Conservation (phyloP, 2,113 vertebrate genomes). For the Conger conger region DNA sequence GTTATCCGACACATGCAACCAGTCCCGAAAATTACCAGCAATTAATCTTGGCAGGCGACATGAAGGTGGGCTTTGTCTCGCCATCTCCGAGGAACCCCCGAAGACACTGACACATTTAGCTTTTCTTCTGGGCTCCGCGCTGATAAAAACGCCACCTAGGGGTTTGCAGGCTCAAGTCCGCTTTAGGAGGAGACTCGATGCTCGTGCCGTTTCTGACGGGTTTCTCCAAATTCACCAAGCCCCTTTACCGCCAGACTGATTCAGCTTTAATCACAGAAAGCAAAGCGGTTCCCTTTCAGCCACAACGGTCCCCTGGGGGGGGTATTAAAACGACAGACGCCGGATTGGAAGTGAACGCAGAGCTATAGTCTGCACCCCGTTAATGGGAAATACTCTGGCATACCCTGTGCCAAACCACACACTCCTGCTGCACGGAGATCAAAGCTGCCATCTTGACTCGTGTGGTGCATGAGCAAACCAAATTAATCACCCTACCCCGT, state of each 20-base stretch:
- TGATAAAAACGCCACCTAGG: background rate
- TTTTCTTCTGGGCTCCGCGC: background rate
- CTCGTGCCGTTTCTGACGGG: constrained; percentile 43
- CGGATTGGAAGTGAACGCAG: background rate
- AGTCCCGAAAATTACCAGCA: background rate
- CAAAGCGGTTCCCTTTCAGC: constrained; percentile 35
- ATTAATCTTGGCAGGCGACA: constrained; percentile 13
- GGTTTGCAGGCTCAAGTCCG: background rate
- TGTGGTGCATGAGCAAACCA: background rate
- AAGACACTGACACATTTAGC: background rate
- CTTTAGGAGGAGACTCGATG: background rate
- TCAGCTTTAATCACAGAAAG: constrained; percentile 52
- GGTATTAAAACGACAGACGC: constrained; percentile 20
- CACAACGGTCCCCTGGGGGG: constrained; percentile 18
- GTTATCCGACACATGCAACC: constrained; percentile 6
- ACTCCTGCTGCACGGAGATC: constrained; percentile 34
- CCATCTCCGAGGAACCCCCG: background rate
- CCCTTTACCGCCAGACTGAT: constrained; percentile 50
- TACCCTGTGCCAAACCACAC: constrained; percentile 33
- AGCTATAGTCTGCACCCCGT: constrained; percentile 12
- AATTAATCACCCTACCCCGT: background rate
- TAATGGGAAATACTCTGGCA: constrained; percentile 18
- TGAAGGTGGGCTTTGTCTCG: constrained; percentile 3
- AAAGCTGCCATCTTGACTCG: constrained; percentile 31
- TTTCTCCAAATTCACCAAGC: constrained; percentile 49